Base-by-base conservation (phyloP, 35 echinoderm and acorn worm species). In the Ophiothrix spiculata region DNA sequence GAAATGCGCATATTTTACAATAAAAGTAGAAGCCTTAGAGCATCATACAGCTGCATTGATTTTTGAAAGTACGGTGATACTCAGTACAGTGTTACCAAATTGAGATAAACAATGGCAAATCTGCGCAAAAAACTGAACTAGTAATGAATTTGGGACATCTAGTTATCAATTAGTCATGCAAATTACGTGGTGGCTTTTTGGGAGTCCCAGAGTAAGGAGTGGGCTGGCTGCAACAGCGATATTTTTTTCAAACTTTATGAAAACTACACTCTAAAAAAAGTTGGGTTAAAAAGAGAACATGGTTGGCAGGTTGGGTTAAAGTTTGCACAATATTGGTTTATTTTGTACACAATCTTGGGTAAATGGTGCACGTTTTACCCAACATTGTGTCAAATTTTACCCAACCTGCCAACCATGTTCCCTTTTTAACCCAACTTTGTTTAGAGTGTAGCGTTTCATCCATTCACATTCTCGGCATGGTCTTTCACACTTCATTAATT, bases 1-100 rank as follows among this genome's bases (percentile, higher is more conserved):
- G 60, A 69, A 49, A 69, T 69, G 60, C 42, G 60, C 60, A 69
- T 69, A 69, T 69, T 69, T 69, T 12, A 69, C n/a, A 69, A 49
- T 19, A 69, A 69, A 28, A 10, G 60, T n/a, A 4, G 42, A 49
- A 15, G 60, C 60, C 60, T 69, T 25, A 69, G 60, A 69, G 25
- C 42, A 49, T 19, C 6, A 6, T 69, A 69, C 60, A 69, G 60
- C 60, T 69, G 60, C 60, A 69, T 69, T n/a, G 60, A 69, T 69
- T n/a, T 25, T 69, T 25, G 60, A 69, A 25, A 4, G 60, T 25
- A 69, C 17, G 60, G 60, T 69, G 60, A 69, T 69, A 69, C 60
- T 25, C 60, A 25, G 29, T 11, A 69, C 60, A 69, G 60, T 69
- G 60, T 69, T 28, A 69, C 60, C 60, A 69, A 69, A 69, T 25